Base-by-base conservation (phyloP, 2,797 vertebrate species). In the Varecia variegata region DNA sequence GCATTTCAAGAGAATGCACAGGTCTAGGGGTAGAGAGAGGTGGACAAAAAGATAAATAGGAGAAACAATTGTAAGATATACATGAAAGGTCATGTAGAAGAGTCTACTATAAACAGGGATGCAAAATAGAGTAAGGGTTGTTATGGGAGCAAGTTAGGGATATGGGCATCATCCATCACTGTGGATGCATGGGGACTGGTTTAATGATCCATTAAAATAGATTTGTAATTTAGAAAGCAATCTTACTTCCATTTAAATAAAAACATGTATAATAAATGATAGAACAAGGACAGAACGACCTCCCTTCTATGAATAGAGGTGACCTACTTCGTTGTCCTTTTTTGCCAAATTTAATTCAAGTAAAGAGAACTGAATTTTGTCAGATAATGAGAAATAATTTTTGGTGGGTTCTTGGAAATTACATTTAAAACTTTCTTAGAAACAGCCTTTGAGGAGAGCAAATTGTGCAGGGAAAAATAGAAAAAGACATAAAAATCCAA, bases 211-310 rank as follows among this genome's bases (percentile, higher is more conserved):
- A 74, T 73, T 95, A 82, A 95, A 94, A 86, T 68, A 10, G 21
- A 90, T 83, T 86, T 87, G 32, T 93, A 35, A 83, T 93, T 94
- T 95, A 83, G 50, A 80, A 92, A 62, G 32, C 56, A 43, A 35
- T 7, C 14, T 79, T 87, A 90, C 50, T 89, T 94, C 23, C 32
- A 87, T 89, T 79, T 86, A 23, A 88, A 92, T 79, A 60, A 93
- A 90, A 95, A 92, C 20, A 81, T 76, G 60, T 23, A 88, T 80
- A 91, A 83, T 70, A 92, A 74, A 86, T 94, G 77, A 14, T 79
- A 79, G 9, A 88, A 1, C 20, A 88, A 94, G 18, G 18, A 73
- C 70, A 79, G 68, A 94, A 91, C 18, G 79, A 86, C 40, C 27
- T 82, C 14, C 21, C 54, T 82, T 47, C 3, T 94, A 7, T 68